Evolutionary conservation across 2,113 vertebrate species (phyloP), one percentile per base, ranked within the genome.

Genomic region (Corynorhinus townsendii): DNA sequence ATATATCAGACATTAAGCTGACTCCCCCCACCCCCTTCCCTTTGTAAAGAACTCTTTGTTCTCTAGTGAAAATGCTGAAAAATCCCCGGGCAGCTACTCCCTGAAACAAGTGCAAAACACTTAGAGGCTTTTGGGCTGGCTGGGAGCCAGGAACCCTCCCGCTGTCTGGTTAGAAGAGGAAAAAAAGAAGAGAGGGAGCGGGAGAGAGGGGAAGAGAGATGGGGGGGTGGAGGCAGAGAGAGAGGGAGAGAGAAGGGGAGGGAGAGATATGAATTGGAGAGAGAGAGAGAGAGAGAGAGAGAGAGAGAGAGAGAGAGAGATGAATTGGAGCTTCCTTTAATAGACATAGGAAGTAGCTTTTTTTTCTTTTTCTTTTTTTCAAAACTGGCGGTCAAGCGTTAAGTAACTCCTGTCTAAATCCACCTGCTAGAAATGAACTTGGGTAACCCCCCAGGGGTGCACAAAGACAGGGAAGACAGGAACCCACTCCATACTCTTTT

Each of bases 21-120:
- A 97, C 98, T 97, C 96, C 87, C 94, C 97, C 95, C 94, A 85
- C 68, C 84, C 97, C 97, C 93, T 97, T 98, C 92, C 96, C 98
- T 98, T 98, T 98, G 98, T 98, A 98, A 98, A 98, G 98, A 98
- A 99, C 98, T 98, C 98, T 98, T 98, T 98, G 98, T 98, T 98
- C 98, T 98, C 98, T 97, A 98, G 98, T 98, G 98, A 98, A 99
- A 99, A 98, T 98, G 98, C 98, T 98, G 98, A 98, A 98, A 98
- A 98, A 98, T 98, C 98, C 98, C 98, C 97, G 98, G 98, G 98
- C 97, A 97, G 97, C 97, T 97, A 97, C 98, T 98, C 98, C 98
- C 98, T 98, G 98, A 98, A 98, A 99, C 98, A 99, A 99, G 98
- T 98, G 98, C 98, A 98, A 98, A 98, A 98, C 98, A 98, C 98